These are phyloP conservation scores for Clusia tigrina DNA, from an alignment of 2,888 invertebrate species.

Conservation along the genomic window DNA sequence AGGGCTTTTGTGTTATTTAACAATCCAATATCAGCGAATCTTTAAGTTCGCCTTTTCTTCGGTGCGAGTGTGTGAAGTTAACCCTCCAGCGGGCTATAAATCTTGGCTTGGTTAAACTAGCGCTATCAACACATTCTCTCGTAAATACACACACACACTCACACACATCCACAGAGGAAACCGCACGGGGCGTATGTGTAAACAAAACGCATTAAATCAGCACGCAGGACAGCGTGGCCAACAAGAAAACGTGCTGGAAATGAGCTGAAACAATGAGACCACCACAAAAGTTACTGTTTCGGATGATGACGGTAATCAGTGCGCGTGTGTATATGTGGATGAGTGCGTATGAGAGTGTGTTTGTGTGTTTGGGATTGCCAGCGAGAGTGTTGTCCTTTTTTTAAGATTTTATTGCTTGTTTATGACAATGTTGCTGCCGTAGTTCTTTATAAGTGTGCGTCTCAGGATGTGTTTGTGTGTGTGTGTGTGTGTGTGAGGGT, in stretches of 20 bases:
- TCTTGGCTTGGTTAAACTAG: constrained; percentile 20
- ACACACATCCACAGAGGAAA: neutral
- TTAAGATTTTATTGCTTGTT: constrained; percentile 53
- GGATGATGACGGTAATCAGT: constrained; percentile 47
- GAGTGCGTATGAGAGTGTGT: neutral
- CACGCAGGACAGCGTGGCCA: neutral
- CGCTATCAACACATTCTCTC: neutral
- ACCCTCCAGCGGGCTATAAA: constrained; percentile 40
- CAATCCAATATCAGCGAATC: neutral
- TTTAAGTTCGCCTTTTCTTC: neutral
- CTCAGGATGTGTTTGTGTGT: too few relatives aligned
- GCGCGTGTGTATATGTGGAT: constrained; percentile 14
- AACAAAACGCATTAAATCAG: constrained; percentile 28
- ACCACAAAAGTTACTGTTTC: constrained; percentile 32
- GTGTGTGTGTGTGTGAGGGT: neutral
- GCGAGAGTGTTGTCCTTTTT: constrained; percentile 33
- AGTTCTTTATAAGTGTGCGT: too few relatives aligned
- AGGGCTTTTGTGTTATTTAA: too few relatives aligned
- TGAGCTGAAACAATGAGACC: constrained; percentile 40
- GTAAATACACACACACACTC: constrained; percentile 2
- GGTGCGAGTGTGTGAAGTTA: constrained; percentile 12
- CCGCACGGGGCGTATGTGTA: constrained; percentile 24
- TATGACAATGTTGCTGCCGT: constrained; percentile 44
- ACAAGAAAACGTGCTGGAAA: constrained; percentile 43
- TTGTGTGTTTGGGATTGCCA: too few relatives aligned